Conservation (phyloP, 2,113 vertebrate genomes). For the Oncorhynchus mykiss region DNA sequence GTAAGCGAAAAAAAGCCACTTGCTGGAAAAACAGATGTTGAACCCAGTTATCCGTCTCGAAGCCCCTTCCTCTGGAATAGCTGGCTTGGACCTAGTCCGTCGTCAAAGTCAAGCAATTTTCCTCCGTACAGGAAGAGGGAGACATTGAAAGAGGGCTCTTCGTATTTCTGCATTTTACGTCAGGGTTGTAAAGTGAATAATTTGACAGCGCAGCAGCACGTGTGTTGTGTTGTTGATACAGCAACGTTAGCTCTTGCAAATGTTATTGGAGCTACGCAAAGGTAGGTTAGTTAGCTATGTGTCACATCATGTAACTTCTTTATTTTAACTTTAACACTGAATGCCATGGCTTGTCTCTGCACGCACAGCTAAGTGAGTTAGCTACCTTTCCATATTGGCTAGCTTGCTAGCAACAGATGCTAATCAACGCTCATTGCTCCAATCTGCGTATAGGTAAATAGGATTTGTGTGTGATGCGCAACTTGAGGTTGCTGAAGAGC, state of each 20-base stretch:
- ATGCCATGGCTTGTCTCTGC: not conserved
- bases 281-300: not conserved
- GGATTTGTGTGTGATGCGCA: slow-evolving; percentile 77
- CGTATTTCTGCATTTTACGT: not conserved
- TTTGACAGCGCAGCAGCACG: no score
- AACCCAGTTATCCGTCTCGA: no score
- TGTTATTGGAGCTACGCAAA: not conserved
- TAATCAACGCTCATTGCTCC: not conserved
- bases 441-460: not conserved
- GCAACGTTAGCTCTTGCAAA: not conserved
- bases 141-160: not conserved
- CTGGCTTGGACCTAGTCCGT: no score
- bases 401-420: not conserved
- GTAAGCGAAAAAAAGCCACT: no score
- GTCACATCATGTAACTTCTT: not conserved
- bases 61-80: no score
- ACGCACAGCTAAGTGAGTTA: not conserved
- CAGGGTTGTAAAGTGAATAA: not conserved
- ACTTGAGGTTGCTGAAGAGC: slow-evolving; percentile 81
- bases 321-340: not conserved
- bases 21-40: no score
- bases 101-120: not conserved
- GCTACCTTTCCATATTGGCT: not conserved
- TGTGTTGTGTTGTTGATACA: not conserved
- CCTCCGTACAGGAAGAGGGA: slow-evolving; percentile 10